Conservation (phyloP, 2,888 invertebrate genomes). For the Drosophila anomalata region DNA sequence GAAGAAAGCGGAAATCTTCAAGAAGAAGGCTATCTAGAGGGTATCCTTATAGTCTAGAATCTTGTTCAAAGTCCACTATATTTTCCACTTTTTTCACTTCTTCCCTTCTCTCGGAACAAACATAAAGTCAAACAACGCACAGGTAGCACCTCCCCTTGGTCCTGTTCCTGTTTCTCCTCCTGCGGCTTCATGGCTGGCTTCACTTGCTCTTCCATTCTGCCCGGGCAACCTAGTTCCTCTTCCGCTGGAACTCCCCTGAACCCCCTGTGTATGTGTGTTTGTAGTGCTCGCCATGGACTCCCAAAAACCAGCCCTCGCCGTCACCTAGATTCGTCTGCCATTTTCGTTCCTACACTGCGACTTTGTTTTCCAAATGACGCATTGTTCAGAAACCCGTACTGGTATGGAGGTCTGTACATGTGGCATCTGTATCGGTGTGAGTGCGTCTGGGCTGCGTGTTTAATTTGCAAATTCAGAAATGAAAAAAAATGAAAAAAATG, state of each 20-base stretch:
- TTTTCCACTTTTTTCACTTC: constrained; percentile 39
- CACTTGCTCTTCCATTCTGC: constrained; percentile 49
- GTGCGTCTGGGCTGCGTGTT: constrained; percentile 60
- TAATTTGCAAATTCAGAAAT: constrained; percentile 64
- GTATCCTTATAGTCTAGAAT: not conserved
- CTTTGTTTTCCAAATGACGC: constrained; percentile 73
- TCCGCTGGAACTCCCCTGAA: constrained; percentile 7
- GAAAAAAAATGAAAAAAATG: constrained; percentile 17
- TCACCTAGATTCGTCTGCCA: constrained; percentile 72
- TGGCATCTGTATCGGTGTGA: not conserved
- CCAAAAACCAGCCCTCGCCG: constrained; percentile 46
- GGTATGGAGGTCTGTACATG: constrained; percentile 10
- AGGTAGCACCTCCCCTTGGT: constrained; percentile 33
- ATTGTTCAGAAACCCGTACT: constrained; percentile 56
- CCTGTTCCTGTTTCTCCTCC: constrained; percentile 30
- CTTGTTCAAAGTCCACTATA: constrained; percentile 1
- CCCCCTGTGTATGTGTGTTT: constrained; percentile 31
- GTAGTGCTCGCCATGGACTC: constrained; percentile 18
- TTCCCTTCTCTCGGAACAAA: constrained; percentile 32
- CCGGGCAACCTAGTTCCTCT: constrained; percentile 52
- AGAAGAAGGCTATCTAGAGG: not conserved
- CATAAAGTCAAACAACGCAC: constrained; percentile 41
- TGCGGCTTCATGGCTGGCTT: constrained; percentile 58
- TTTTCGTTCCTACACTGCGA: constrained; percentile 42
- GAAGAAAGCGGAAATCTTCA: no score